These are phyloP conservation scores for Cataglyphis albicans DNA, from an alignment of 2,888 invertebrate species.

Conservation along the genomic window DNA sequence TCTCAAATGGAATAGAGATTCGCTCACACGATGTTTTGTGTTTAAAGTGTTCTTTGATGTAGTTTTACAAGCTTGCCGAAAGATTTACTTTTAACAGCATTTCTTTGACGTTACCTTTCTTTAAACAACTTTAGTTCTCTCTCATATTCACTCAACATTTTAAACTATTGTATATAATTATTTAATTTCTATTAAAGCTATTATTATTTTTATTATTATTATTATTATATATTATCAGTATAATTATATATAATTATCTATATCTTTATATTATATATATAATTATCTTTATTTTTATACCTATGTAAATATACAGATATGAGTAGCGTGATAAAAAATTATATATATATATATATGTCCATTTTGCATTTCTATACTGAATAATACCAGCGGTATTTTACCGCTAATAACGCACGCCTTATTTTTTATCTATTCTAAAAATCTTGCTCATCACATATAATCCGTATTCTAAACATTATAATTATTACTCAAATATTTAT, in stretches of 20 bases:
- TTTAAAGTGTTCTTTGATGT: conserved; percentile 29
- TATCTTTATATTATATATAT: neutral
- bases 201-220: neutral
- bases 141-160: neutral
- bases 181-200: neutral
- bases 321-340: neutral
- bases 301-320: neutral
- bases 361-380: neutral
- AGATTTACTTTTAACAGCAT: conserved; percentile 9
- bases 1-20: conserved; percentile 39
- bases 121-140: neutral
- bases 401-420: conserved; percentile 52
- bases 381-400: conserved; percentile 28
- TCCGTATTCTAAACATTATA: conserved; percentile 51
- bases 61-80: neutral
- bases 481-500: conserved; percentile 39
- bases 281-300: neutral
- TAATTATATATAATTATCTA: neutral
- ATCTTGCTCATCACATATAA: conserved; percentile 43
- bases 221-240: neutral
- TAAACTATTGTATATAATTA: neutral
- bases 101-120: neutral
- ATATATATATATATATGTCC: too few relatives aligned
- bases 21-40: neutral
- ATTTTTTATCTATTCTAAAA: conserved; percentile 52